phyloP scores from a whole-genome alignment of 2,888 invertebrate genomes.

The Drosophila antonietae region DNA sequence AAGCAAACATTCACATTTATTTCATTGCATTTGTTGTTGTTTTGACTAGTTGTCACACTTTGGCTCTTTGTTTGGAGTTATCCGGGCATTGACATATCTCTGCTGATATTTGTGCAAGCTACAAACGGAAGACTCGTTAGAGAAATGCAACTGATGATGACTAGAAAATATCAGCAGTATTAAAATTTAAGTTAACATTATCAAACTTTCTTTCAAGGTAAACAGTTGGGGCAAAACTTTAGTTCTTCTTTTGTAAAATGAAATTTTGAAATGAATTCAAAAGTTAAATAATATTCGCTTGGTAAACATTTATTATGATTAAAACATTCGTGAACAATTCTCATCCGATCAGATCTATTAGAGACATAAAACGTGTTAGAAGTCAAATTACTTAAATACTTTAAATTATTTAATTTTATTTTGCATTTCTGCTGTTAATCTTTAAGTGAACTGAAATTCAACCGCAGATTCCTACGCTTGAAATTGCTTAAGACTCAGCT shows the following conservation, averaged over 20 bases:
- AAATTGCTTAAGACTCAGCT: not conserved
- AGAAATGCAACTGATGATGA: constrained; percentile 31
- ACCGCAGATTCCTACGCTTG: no score
- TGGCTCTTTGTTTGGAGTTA: constrained; percentile 26
- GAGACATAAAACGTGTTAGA: not conserved
- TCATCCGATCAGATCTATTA: not conserved
- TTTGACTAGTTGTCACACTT: constrained; percentile 6
- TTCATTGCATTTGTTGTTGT: constrained; percentile 16
- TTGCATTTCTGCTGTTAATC: no score
- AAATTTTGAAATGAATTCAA: constrained; percentile 3
- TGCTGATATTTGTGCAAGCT: constrained; percentile 10
- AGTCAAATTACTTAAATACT: not conserved
- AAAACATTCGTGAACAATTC: no score
- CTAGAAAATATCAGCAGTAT: constrained; percentile 2
- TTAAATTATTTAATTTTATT: not conserved
- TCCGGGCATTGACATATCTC: constrained; percentile 36
- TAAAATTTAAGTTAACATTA: constrained; percentile 9
- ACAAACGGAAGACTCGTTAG: constrained; percentile 27
- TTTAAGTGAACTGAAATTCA: not conserved
- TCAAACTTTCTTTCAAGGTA: constrained; percentile 8
- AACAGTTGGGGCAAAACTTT: not conserved
- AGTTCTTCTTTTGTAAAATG: not conserved
- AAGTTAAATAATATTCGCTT: not conserved
- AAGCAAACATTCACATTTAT: constrained; percentile 64
- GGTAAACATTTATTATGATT: not conserved